These are phyloP conservation scores for Manis javanica DNA, from an alignment of 2,797 vertebrate species.

Conservation along the genomic window DNA sequence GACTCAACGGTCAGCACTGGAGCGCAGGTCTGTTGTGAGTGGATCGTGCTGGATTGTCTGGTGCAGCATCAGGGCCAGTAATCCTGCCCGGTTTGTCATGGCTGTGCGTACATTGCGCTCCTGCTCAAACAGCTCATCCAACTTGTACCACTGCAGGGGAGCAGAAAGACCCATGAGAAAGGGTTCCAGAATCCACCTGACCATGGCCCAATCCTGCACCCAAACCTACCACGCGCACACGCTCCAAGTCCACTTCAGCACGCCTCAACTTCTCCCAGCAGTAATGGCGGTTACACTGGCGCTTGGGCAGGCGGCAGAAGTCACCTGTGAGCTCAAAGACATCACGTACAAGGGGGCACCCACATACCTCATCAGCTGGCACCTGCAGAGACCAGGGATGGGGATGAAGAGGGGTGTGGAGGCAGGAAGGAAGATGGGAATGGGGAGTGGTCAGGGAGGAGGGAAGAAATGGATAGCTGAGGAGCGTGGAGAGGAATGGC, in stretches of 20 bases:
- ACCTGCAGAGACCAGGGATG: slow-evolving; percentile 84
- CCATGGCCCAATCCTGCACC: no score
- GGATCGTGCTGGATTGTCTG: slow-evolving; percentile 98
- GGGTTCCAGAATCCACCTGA: background rate
- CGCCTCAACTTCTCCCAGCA: slow-evolving; percentile 97
- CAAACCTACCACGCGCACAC: slow-evolving; percentile 93
- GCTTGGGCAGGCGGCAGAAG: slow-evolving; percentile 95
- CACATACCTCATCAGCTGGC: slow-evolving; percentile 95
- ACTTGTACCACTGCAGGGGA: slow-evolving; percentile 94
- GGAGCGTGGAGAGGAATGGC: background rate
- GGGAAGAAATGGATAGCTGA: background rate
- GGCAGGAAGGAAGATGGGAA: background rate
- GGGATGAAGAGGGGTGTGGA: background rate
- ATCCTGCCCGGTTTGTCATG: slow-evolving; percentile 97
- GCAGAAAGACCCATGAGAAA: background rate
- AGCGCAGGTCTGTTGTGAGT: slow-evolving; percentile 93
- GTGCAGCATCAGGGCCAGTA: slow-evolving; percentile 96
- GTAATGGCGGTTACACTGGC: slow-evolving; percentile 97
- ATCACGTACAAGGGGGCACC: slow-evolving; percentile 95
- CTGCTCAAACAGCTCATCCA: slow-evolving; percentile 97
- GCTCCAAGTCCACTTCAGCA: slow-evolving; percentile 96
- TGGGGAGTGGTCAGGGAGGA: background rate
- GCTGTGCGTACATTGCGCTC: slow-evolving; percentile 96
- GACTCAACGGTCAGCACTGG: slow-evolving; percentile 91
- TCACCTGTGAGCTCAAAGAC: slow-evolving; percentile 96